Percentiles rank a stretch among this genome's conserved stretches.
Evolutionary conservation across 2,888 invertebrate species (phyloP).

Genomic region (Lochmaea capreae): DNA sequence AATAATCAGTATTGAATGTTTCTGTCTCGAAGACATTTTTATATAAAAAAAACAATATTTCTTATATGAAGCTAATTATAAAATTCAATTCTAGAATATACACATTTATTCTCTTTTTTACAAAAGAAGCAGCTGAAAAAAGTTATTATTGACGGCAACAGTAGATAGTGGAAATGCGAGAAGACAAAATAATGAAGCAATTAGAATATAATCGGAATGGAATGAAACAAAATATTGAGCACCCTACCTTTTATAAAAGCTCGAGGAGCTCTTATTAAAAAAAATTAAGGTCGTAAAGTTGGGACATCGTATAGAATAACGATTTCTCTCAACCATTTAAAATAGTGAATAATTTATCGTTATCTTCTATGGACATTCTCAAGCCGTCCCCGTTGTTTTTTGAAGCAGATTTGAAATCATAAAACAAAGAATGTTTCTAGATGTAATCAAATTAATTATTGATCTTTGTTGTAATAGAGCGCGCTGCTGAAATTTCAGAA

Average conservation of each 20-base stretch:
- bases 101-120: neutral
- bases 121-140: neutral
- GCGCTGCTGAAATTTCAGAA: constrained; percentile 36
- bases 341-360: no score
- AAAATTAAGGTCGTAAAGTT: neutral
- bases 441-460: constrained; percentile 31
- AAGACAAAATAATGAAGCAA: constrained; percentile 9
- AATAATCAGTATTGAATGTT: no score
- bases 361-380: no score
- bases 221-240: constrained; percentile 1
- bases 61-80: no score
- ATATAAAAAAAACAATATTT: no score
- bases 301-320: no score
- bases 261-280: neutral
- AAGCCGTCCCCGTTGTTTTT: neutral
- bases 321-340: no score
- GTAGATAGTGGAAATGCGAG: constrained; percentile 4
- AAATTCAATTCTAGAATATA: neutral
- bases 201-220: neutral
- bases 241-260: neutral
- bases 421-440: constrained; percentile 22
- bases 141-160: neutral
- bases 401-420: neutral
- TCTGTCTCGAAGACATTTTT: no score
- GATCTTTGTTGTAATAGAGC: constrained; percentile 30